Evolutionary conservation across 2,888 invertebrate species (phyloP).

Genomic region (Lysandra bellargus): DNA sequence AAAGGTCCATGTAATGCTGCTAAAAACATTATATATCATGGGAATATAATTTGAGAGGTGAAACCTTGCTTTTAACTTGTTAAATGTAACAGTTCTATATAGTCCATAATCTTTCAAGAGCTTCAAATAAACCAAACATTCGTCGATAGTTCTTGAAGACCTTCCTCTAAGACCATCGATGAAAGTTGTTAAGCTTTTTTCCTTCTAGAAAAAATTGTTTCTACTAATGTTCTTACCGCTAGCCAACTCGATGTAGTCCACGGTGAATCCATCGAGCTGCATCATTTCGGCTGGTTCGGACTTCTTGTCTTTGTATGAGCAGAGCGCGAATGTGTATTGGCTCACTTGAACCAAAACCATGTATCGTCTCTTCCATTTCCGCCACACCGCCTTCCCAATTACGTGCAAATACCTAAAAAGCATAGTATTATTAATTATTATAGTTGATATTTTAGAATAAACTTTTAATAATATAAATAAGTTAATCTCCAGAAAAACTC

Average conservation of each 20-base stretch:
- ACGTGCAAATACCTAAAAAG: conserved; percentile 89
- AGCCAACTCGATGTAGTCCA: conserved; percentile 98
- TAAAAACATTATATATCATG: not conserved
- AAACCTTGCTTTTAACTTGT: too few species aligned
- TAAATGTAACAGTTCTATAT: too few species aligned
- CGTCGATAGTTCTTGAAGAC: not conserved
- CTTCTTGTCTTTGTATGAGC: conserved; percentile 99
- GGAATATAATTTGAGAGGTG: not conserved
- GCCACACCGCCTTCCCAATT: conserved; percentile 97
- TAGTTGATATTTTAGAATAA: not conserved
- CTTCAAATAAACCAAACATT: not conserved
- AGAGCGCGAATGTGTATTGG: conserved; percentile 99
- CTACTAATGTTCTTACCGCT: conserved; percentile 84
- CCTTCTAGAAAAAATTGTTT: conserved; percentile 18
- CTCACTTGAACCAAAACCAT: conserved; percentile 99
- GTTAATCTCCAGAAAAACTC: too few species aligned
- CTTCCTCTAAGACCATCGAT: not conserved
- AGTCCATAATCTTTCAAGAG: not conserved
- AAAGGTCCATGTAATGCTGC: not conserved
- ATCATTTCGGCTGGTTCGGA: conserved; percentile 99
- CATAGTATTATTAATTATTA: not conserved
- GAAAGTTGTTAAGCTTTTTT: not conserved
- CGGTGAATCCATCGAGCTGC: conserved; percentile 99
- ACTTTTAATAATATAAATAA: not conserved
- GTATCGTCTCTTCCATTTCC: conserved; percentile 99